Evolutionary conservation across 2,888 invertebrate genomes (phyloP).

Genomic region (Lathronympha strigana): DNA sequence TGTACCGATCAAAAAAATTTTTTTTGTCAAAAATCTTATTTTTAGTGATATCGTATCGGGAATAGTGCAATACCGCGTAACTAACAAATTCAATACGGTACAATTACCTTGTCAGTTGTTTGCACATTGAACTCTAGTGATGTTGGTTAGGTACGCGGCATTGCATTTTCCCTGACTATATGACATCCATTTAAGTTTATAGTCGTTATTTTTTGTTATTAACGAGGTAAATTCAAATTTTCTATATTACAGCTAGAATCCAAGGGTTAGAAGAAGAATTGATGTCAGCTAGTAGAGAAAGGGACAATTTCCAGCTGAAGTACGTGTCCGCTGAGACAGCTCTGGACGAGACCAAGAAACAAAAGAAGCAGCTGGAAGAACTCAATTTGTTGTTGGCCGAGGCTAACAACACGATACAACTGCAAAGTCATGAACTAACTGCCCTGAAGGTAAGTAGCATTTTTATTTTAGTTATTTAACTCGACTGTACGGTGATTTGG

Average conservation of each 20-base stretch:
- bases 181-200: no score
- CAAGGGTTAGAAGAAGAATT: slow-evolving; percentile 79
- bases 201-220: no score
- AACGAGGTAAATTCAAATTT: background rate
- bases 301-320: slow-evolving; percentile 75
- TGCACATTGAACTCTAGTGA: no score
- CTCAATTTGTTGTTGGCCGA: slow-evolving; percentile 73
- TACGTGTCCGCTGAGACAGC: slow-evolving; percentile 79
- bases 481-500: no score
- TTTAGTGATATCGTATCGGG: no score
- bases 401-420: slow-evolving; percentile 72
- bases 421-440: slow-evolving; percentile 74
- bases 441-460: slow-evolving; percentile 69
- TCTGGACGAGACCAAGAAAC: slow-evolving; percentile 82
- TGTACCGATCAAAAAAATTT: no score
- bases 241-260: slow-evolving; percentile 63
- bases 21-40: no score
- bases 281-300: slow-evolving; percentile 73
- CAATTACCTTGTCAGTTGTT: no score
- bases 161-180: no score
- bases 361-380: slow-evolving; percentile 82
- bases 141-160: no score
- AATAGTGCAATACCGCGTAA: no score
- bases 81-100: no score
- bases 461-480: background rate